These are phyloP conservation scores for Heliconius melpomene DNA, from an alignment of 1,140 invertebrate genomes.

Conservation along the genomic window DNA sequence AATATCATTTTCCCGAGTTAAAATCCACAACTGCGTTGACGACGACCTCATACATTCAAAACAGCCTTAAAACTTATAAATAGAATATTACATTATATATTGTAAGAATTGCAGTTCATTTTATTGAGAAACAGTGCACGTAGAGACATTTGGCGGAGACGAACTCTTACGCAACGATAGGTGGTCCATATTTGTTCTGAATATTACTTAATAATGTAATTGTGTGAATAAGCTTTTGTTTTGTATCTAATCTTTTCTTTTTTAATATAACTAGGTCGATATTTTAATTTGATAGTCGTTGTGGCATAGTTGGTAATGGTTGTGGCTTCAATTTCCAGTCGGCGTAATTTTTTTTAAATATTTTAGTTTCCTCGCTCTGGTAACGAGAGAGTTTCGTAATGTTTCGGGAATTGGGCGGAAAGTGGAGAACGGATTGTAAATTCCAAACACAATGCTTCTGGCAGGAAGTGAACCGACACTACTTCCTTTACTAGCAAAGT, in stretches of 20 bases:
- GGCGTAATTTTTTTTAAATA: too few relatives aligned
- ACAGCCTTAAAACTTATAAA: too few relatives aligned
- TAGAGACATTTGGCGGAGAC: constrained; percentile 5
- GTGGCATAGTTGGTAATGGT: not conserved
- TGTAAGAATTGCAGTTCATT: not conserved
- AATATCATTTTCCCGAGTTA: not conserved
- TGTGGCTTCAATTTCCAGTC: too few relatives aligned
- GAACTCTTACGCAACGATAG: not conserved
- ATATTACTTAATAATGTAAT: not conserved
- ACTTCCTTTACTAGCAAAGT: too few relatives aligned
- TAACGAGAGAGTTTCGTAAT: too few relatives aligned
- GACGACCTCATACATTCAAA: not conserved
- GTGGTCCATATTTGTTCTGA: not conserved
- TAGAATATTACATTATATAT: too few relatives aligned
- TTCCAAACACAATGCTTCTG: too few relatives aligned
- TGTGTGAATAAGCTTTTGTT: not conserved
- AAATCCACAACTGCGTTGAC: not conserved
- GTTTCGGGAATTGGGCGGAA: too few relatives aligned
- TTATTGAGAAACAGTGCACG: not conserved
- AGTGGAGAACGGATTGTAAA: too few relatives aligned
- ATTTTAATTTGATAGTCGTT: not conserved
- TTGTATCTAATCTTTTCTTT: not conserved
- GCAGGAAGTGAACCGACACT: too few relatives aligned
- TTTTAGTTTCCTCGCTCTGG: too few relatives aligned
- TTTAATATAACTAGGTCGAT: not conserved